Base-by-base conservation (phyloP, 1,140 invertebrate genomes). In the Euwallacea fornicatus region DNA sequence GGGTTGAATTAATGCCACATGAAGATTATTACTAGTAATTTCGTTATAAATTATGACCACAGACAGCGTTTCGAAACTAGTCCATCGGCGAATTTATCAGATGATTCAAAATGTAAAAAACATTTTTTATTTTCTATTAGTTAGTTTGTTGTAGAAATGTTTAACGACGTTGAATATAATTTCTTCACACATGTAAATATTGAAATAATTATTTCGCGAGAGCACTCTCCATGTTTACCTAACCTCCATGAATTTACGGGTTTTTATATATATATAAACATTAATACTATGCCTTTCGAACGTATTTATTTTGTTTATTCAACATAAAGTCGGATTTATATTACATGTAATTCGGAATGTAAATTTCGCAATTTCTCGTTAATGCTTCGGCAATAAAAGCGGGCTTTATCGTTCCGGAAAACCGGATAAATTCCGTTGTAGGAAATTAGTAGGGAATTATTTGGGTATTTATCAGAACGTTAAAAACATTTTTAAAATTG, bases 261-360 rank as follows among this genome's bases (percentile, higher is more conserved):
- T 58, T 58, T 58, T 58, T 58, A 58, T 58, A 58, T 16, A 58
- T 16, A 9, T 9, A 58, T 21, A 33, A 58, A 16, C 21, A 50
- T 33, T 33, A 33, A 50, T 50, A 50, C 2, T 11, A 13, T 9
- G 46, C 9, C 13, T 50, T 50, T 50, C 46, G 46, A 50, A 15
- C 16, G 55, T 58, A 58, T 58, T 58, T 58, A 58, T 58, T 58
- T 58, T 58, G 11, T 58, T 58, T 58, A 58, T 21, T n/a, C 21
- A 58, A 58, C 55, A 16, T 58, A 58, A 58, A 58, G 10, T 13
- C 55, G 13, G 8, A 58, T 58, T 58, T 13, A 58, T 58, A 16
- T 58, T 50, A 50, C 7, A 50, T 50, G 46, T 58, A 58, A 58
- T 58, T 58, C 21, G 13, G 10, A 50, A 50, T 13, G 13, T 50